Base-by-base conservation (phyloP, 2,888 invertebrate species). In the Cephus rjabovi region DNA sequence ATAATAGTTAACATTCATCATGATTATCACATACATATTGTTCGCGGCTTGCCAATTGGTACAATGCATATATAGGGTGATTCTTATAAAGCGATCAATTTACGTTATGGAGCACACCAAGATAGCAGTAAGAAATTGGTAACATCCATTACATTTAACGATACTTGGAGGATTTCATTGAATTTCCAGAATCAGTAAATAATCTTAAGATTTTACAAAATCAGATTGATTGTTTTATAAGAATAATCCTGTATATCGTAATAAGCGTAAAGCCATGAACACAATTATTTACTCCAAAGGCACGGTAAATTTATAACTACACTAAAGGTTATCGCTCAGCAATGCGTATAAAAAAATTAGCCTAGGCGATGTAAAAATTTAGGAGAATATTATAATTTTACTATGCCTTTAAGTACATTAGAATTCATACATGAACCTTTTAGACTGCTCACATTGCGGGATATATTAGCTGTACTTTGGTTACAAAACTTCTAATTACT, bases 231-330 rank as follows among this genome's bases (percentile, higher is more conserved):
- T 56, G 23, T 56, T 23, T 56, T 56, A 56, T 9, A 56, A 56
- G 56, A 56, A 56, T 56, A 23, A 56, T 56, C 56, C 56, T 56
- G 23, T 56, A 56, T 56, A 56, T 6, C 56, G 9, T 77, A 74
- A 79, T 83, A 77, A 80, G 78, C 79, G 70, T 80, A 73, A 82
- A 79, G 76, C 69, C 80, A 81, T 82, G 81, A 84, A 85, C 83
- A 85, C 82, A 81, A 83, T 83, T 80, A 78, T 81, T 80, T 77
- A 68, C 80, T 82, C 34, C 75, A 80, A 87, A 87, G 86, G 83
- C 85, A 87, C 84, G 73, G 77, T 79, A 81, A 81, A 80, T 77
- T 82, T 83, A 76, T 81, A 81, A 35, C 12, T 35, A 74, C 4
- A 35, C 56, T 56, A 56, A 56, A 56, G 56, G 9, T 56, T 56